phyloP scores from a whole-genome alignment of 2,797 vertebrate species.

The Rhabdophis nuchalis region DNA sequence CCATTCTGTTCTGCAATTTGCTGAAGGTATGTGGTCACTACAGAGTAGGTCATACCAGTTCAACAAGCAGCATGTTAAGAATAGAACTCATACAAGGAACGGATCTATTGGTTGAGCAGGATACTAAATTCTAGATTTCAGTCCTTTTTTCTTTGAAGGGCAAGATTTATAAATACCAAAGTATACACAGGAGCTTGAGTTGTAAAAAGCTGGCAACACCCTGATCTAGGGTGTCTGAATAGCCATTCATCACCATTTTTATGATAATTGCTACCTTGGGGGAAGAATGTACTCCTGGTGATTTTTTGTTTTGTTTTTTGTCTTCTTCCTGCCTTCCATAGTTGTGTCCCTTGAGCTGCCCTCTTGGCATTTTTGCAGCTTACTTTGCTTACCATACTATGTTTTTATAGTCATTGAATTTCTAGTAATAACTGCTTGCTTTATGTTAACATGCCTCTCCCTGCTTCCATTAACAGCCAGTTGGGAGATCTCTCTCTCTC shows the following conservation, averaged over 20 bases:
- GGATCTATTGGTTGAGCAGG: neutral
- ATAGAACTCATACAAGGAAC: neutral
- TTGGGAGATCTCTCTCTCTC: neutral
- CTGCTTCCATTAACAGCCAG: accelerated
- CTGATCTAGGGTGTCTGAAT: neutral
- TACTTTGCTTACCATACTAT: accelerated
- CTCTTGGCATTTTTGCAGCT: neutral
- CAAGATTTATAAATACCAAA: constrained; percentile 1
- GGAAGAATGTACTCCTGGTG: constrained; percentile 15
- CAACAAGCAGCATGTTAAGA: neutral
- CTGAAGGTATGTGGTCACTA: neutral
- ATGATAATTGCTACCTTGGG: constrained; percentile 1
- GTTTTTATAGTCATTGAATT: neutral
- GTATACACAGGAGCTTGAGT: neutral
- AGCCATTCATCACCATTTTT: neutral
- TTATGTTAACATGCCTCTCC: accelerated
- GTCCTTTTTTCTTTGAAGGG: constrained; percentile 39
- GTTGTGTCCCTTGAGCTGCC: neutral
- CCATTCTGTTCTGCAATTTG: neutral
- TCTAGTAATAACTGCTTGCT: neutral
- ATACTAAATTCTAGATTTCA: constrained; percentile 29
- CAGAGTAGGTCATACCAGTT: neutral
- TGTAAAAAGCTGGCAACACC: constrained; percentile 40
- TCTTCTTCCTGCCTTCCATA: neutral
- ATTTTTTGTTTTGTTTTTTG: neutral